Evolutionary conservation across 2,888 invertebrate species (phyloP).

Genomic region (Allygus modestus): DNA sequence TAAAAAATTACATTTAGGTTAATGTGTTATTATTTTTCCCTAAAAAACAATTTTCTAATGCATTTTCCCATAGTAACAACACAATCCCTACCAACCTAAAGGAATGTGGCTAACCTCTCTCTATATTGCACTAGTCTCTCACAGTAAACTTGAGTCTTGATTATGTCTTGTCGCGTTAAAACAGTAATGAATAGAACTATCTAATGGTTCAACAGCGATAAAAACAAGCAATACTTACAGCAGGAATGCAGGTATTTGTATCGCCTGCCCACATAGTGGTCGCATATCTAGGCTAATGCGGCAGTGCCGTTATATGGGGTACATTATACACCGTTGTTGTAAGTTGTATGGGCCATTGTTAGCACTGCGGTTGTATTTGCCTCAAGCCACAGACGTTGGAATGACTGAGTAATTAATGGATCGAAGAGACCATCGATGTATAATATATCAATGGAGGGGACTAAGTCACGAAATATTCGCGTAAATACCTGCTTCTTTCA

Average conservation of each 20-base stretch:
- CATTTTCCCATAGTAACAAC: no score
- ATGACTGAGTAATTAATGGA: no score
- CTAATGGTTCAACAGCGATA: background rate
- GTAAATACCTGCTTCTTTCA: no score
- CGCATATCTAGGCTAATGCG: constrained; percentile 33
- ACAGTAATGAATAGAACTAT: background rate
- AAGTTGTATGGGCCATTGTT: background rate
- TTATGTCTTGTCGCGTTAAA: background rate
- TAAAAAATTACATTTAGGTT: no score
- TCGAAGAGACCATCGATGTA: no score
- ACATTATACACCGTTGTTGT: background rate
- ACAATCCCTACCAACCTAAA: no score
- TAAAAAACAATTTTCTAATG: no score
- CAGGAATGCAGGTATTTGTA: constrained; percentile 4
- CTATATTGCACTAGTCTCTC: background rate
- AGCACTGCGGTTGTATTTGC: background rate
- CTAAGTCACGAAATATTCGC: no score
- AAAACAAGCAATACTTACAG: background rate
- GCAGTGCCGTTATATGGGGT: background rate
- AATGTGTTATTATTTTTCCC: no score
- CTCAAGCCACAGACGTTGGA: background rate
- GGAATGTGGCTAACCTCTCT: background rate
- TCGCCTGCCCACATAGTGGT: background rate
- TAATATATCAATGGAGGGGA: no score
- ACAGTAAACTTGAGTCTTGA: background rate